Evolutionary conservation across 2,888 invertebrate species (phyloP), one percentile per base, ranked within the genome.

Genomic region (Euplexia lucipara): DNA sequence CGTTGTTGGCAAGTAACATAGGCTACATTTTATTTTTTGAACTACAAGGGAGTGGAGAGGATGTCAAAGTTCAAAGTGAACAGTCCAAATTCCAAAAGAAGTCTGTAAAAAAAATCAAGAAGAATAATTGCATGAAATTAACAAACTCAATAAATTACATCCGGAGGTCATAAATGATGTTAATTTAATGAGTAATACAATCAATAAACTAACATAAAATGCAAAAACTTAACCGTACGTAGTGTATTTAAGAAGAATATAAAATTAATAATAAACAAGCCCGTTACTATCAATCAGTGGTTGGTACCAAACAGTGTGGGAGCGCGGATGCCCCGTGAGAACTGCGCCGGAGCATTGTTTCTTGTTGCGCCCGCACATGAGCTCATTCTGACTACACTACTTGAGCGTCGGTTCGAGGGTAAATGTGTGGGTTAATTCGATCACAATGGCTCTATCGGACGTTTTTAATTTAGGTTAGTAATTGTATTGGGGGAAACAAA

Each of bases 241-340:
- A 44, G 35, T 57, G 52, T 77, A 81, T 81, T 79, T 81, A 83
- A 81, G 67, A 78, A 70, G 10, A 70, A 65, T 78, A 65, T 78
- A 82, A 72, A 69, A 85, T 82, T 83, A 83, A 79, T 85, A 82
- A 83, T 86, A 83, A 81, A 82, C 76, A 77, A 75, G 82, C 82
- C 90, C 90, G 91, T 92, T 94, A 91, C 89, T 85, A 91, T 90
- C 92, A 92, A 93, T 93, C 91, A 91, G 90, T 86, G 73, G 71
- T 72, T 85, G 76, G 82, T 87, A 86, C 85, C 83, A 86, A 88
- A 84, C 83, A 84, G 85, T 92, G 92, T 93, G 93, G 91, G 92
- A 93, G 88, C 89, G 85, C 85, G 76, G 79, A 79, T 81, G 79
- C 84, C 81, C 86, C 94, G 94, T 94, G 94, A 91, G 94, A 94